These are phyloP conservation scores for Polydesmus complanatus DNA, from an alignment of 2,888 invertebrate genomes.

Conservation along the genomic window DNA sequence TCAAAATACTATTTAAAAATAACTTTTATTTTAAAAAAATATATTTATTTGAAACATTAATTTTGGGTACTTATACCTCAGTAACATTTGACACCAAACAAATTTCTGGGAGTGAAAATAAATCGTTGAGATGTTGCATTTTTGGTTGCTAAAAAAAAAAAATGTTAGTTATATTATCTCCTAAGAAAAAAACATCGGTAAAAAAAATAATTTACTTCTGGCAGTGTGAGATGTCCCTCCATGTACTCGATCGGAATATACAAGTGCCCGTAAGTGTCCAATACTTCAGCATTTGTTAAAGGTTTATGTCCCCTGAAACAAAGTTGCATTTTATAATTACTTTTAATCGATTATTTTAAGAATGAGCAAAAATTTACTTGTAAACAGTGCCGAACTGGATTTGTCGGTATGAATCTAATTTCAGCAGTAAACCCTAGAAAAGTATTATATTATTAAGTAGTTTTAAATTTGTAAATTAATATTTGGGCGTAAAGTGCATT, in stretches of 20 bases:
- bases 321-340: background rate
- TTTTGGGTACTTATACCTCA: constrained; percentile 38
- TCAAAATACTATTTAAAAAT: constrained; percentile 52
- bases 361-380: constrained; percentile 26
- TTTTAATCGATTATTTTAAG: background rate
- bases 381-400: constrained; percentile 92
- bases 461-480: constrained; percentile 1
- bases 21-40: too few species aligned
- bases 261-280: constrained; percentile 67
- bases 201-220: background rate
- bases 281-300: constrained; percentile 68
- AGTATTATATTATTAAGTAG: background rate
- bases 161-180: constrained; percentile 17
- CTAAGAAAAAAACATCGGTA: constrained; percentile 18
- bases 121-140: constrained; percentile 90
- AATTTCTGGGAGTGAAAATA: constrained; percentile 96
- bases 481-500: background rate
- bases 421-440: constrained; percentile 65
- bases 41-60: background rate
- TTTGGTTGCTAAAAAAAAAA: constrained; percentile 28
- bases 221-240: constrained; percentile 39
- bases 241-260: constrained; percentile 77
- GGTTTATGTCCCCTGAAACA: constrained; percentile 37
- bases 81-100: constrained; percentile 82
- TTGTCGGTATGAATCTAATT: constrained; percentile 90